Percentiles rank a stretch among this genome's conserved stretches.
phyloP scores from a whole-genome alignment of 2,888 invertebrate species.

The Parapristionchus giblindavisi region DNA sequence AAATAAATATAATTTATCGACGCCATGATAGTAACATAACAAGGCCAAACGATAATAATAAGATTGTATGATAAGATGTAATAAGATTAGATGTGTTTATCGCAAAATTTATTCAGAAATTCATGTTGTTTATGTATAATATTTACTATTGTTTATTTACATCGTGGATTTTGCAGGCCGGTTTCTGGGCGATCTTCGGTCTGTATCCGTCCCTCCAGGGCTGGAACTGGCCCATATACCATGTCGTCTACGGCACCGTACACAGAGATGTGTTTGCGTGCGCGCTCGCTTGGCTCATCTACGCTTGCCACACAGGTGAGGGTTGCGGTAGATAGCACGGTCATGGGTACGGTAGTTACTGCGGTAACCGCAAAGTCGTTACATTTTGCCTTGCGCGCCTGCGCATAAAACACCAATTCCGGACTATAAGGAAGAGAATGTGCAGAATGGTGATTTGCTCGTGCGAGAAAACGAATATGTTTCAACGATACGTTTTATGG shows the following conservation, averaged over 20 bases:
- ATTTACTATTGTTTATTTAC: background rate
- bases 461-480: too few species aligned
- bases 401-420: too few species aligned
- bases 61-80: background rate
- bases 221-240: slow-evolving; percentile 68
- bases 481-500: too few species aligned
- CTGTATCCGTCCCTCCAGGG: slow-evolving; percentile 68
- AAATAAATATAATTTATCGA: background rate
- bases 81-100: background rate
- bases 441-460: too few species aligned
- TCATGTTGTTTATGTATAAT: background rate
- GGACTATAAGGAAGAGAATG: too few species aligned
- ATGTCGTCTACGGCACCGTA: slow-evolving; percentile 66
- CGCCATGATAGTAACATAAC: background rate
- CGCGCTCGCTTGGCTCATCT: slow-evolving; percentile 68
- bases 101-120: background rate
- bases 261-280: slow-evolving; percentile 69
- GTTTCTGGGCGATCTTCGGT: slow-evolving; percentile 65
- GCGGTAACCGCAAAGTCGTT: too few species aligned
- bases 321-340: background rate
- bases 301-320: slow-evolving; percentile 69
- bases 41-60: too few species aligned
- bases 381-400: too few species aligned
- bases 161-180: slow-evolving; percentile 40
- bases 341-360: too few species aligned